Percentiles rank a stretch among this genome's conserved stretches.
phyloP scores from a whole-genome alignment of 2,797 vertebrate genomes.

The Takifugu ocellatus region DNA sequence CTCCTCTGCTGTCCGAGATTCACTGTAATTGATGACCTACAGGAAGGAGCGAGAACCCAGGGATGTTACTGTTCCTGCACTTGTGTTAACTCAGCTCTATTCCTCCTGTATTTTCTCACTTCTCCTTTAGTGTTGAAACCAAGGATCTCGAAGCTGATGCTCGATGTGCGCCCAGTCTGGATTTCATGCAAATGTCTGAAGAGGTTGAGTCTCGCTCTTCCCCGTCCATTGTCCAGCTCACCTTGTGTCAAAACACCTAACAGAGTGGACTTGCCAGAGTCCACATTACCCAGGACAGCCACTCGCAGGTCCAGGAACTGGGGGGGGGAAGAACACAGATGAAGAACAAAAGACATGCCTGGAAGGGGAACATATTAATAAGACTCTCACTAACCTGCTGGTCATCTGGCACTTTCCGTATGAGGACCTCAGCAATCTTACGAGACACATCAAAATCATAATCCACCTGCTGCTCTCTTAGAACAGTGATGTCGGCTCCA shows the following conservation, averaged over 20 bases:
- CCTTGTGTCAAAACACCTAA: slow-evolving; percentile 95
- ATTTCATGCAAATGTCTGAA: slow-evolving; percentile 98
- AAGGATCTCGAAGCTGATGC: slow-evolving; percentile 98
- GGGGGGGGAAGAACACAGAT: slow-evolving; percentile 7
- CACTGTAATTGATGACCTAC: slow-evolving; percentile 98
- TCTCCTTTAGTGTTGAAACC: slow-evolving; percentile 98
- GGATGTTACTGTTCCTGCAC: not conserved
- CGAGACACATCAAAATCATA: slow-evolving; percentile 84
- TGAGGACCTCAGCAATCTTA: slow-evolving; percentile 93
- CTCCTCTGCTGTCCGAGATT: slow-evolving; percentile 93
- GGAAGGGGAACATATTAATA: not conserved
- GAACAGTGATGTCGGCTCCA: slow-evolving; percentile 91
- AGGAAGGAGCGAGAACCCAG: not conserved
- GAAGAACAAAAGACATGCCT: not conserved
- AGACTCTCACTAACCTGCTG: slow-evolving; percentile 82
- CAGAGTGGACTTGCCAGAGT: slow-evolving; percentile 95
- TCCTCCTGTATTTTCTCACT: slow-evolving; percentile 65
- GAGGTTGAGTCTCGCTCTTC: slow-evolving; percentile 93
- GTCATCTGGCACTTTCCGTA: slow-evolving; percentile 96
- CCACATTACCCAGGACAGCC: slow-evolving; percentile 94
- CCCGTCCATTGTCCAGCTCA: slow-evolving; percentile 95
- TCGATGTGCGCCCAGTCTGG: slow-evolving; percentile 94
- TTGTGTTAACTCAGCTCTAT: not conserved
- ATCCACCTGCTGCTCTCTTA: slow-evolving; percentile 90
- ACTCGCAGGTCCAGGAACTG: slow-evolving; percentile 93